phyloP scores from a whole-genome alignment of 2,888 invertebrate genomes.

The Branchellion lobata region DNA sequence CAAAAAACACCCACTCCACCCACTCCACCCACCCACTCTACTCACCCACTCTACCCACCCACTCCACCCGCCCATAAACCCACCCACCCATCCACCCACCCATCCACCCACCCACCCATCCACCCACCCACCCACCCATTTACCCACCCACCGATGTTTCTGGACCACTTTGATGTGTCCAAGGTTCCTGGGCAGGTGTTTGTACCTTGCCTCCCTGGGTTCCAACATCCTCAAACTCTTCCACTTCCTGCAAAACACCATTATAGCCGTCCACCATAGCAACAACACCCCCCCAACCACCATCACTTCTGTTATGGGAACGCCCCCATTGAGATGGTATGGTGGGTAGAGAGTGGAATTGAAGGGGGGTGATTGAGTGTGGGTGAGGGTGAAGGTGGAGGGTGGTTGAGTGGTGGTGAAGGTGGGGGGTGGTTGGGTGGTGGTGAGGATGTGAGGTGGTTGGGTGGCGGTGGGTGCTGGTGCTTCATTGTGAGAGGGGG shows the following conservation, averaged over 20 bases:
- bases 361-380: not conserved
- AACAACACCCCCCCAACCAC: conserved; percentile 47
- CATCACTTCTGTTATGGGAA: conserved; percentile 47
- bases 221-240: conserved; percentile 59
- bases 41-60: no score
- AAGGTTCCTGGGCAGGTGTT: conserved; percentile 59
- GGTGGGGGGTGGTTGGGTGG: not conserved
- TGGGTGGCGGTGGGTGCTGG: no score
- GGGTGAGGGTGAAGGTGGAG: not conserved
- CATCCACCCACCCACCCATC: no score
- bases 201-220: conserved; percentile 57
- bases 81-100: no score
- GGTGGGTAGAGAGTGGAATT: not conserved
- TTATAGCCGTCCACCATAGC: conserved; percentile 58
- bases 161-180: conserved; percentile 59
- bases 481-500: no score
- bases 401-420: not conserved
- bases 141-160: conserved; percentile 53
- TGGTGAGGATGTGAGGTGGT: not conserved
- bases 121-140: no score
- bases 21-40: no score
- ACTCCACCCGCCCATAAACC: no score
- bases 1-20: no score
- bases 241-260: conserved; percentile 60
- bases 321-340: not conserved